Conservation (phyloP, 2,113 vertebrate species). For the Scomber colias region DNA sequence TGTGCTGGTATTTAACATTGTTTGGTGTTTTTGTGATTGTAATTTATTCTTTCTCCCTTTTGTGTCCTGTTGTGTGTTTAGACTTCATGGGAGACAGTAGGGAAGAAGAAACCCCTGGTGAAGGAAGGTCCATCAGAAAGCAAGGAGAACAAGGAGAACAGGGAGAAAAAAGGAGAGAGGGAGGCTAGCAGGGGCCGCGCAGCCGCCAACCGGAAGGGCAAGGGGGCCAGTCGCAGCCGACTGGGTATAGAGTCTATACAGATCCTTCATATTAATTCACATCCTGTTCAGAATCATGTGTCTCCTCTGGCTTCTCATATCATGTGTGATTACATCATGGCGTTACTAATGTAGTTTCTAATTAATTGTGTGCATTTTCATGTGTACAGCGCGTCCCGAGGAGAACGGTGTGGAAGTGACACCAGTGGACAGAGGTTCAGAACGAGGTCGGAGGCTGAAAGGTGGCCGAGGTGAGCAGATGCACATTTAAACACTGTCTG, state of each 20-base stretch:
- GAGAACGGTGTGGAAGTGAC: conserved; percentile 93
- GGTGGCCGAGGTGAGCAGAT: conserved; percentile 89
- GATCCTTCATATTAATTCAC: background rate
- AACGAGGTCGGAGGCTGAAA: conserved; percentile 89
- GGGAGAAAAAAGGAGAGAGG: conserved; percentile 93
- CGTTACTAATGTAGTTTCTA: background rate
- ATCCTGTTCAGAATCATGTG: background rate
- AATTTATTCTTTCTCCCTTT: background rate
- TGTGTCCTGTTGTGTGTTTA: conserved; percentile 59
- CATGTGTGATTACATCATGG: background rate
- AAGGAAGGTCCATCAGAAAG: conserved; percentile 92
- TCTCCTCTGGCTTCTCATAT: background rate
- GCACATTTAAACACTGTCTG: background rate
- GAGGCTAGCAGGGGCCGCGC: conserved; percentile 89
- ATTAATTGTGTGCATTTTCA: background rate
- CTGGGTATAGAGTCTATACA: conserved; percentile 81
- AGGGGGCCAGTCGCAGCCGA: conserved; percentile 87
- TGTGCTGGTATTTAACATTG: background rate
- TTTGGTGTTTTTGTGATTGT: background rate
- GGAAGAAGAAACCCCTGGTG: conserved; percentile 94
- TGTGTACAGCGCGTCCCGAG: conserved; percentile 87
- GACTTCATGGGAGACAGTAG: conserved; percentile 98
- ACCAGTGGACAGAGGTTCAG: conserved; percentile 89
- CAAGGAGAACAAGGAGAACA: conserved; percentile 92
- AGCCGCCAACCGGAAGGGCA: conserved; percentile 88